phyloP scores from a whole-genome alignment of 2,113 vertebrate species.

The Sprattus sprattus region DNA sequence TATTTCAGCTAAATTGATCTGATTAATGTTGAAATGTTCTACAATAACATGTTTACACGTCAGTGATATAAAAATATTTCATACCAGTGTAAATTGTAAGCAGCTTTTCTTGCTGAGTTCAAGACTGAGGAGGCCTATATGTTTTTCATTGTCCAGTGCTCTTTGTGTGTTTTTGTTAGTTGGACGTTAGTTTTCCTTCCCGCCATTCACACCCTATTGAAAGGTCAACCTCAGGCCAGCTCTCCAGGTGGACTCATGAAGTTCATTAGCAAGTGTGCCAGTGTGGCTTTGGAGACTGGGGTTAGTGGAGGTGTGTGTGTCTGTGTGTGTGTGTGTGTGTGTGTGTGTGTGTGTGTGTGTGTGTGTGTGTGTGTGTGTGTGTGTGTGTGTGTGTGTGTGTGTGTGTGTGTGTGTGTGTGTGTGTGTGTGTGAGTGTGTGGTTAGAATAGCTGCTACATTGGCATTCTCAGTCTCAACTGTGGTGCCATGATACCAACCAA shows the following conservation, averaged over 20 bases:
- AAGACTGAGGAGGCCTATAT: neutral
- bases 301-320: neutral
- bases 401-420: neutral
- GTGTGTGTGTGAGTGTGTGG: slow-evolving; percentile 6
- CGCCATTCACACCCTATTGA: slow-evolving; percentile 67
- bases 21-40: neutral
- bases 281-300: slow-evolving; percentile 13
- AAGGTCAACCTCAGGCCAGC: slow-evolving; percentile 70
- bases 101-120: neutral
- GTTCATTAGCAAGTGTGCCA: slow-evolving; percentile 65
- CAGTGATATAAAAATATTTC: neutral
- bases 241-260: slow-evolving; percentile 50
- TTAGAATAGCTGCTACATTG: neutral
- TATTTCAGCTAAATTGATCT: neutral
- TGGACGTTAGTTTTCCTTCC: slow-evolving; percentile 65
- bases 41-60: neutral
- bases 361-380: slow-evolving; percentile 7
- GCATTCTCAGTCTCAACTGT: neutral
- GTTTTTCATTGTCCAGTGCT: slow-evolving; percentile 24
- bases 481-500: neutral
- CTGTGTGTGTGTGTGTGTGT: neutral
- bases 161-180: slow-evolving; percentile 68
- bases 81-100: neutral
- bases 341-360: neutral
- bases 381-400: slow-evolving; percentile 7